Conservation (phyloP, 2,797 vertebrate species). For the Tangara arthus region DNA sequence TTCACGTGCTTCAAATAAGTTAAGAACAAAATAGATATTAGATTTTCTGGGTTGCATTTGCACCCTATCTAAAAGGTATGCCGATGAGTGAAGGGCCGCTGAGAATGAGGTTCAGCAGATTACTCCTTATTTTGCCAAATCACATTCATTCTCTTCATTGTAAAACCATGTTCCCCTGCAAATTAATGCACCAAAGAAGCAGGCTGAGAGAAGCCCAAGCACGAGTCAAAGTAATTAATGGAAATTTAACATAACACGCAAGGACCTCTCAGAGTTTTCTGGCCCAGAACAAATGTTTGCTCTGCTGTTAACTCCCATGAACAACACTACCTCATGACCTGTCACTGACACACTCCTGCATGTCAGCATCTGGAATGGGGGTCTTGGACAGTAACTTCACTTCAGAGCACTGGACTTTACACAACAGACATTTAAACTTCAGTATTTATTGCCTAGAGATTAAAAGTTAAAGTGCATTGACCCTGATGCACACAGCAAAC, state of each 20-base stretch:
- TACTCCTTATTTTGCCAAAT: neutral
- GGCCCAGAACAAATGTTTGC: neutral
- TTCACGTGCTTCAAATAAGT: neutral
- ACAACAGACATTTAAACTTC: neutral
- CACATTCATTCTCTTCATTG: neutral
- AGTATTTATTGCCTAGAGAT: neutral
- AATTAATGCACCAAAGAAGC: neutral
- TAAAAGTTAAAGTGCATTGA: neutral
- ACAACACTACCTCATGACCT: neutral
- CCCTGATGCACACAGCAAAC: neutral
- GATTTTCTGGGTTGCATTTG: neutral
- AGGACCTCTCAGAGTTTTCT: neutral
- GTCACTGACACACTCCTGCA: neutral
- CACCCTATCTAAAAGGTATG: neutral
- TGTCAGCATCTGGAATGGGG: neutral
- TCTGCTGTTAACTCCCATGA: neutral
- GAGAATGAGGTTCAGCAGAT: neutral
- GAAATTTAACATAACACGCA: neutral
- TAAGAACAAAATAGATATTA: neutral
- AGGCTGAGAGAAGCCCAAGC: neutral
- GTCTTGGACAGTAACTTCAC: neutral
- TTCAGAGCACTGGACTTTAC: neutral
- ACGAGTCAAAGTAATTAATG: neutral
- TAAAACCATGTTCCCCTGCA: neutral
- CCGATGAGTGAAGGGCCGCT: neutral